A percentile compares a stretch with the other conserved stretches of the same genome.
Conservation (phyloP, 1,140 invertebrate genomes). For the Drosophila biarmipes region DNA sequence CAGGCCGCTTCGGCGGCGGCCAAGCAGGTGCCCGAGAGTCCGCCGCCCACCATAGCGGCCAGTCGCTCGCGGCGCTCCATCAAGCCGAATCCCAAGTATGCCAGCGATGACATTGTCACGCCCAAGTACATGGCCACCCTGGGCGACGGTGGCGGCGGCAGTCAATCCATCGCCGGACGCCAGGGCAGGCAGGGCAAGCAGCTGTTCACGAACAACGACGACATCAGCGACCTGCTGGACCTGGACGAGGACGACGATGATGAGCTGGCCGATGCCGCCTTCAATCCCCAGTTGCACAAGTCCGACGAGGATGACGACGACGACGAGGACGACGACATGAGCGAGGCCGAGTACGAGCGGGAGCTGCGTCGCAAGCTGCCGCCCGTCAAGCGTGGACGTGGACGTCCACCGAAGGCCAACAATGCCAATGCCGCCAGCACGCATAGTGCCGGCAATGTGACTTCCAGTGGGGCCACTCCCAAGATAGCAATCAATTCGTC, state of each 20-base stretch:
- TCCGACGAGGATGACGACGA: conserved; percentile 71
- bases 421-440: conserved; percentile 1
- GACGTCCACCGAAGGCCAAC: conserved; percentile 62
- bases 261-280: conserved; percentile 61
- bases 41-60: conserved; percentile 76
- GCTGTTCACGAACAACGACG: conserved; percentile 27
- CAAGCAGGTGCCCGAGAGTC: conserved; percentile 18
- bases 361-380: conserved; percentile 51
- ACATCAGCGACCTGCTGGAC: conserved; percentile 35
- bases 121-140: conserved; percentile 65
- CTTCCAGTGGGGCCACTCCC: neutral
- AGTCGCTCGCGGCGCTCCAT: conserved; percentile 77
- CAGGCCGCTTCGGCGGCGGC: conserved; percentile 23
- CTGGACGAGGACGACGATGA: conserved; percentile 62
- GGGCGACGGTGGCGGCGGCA: neutral
- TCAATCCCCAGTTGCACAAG: conserved; percentile 71
- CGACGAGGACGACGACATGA: conserved; percentile 63
- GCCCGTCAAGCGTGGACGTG: conserved; percentile 64
- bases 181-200: conserved; percentile 36
- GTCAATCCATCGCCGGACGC: neutral
- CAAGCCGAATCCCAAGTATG: conserved; percentile 84
- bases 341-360: conserved; percentile 59
- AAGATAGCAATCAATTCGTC: conserved; percentile 16
- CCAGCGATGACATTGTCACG: conserved; percentile 78
- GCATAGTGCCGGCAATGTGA: neutral